phyloP scores from a whole-genome alignment of 2,888 invertebrate genomes.

The Kryphioiulus occultus region DNA sequence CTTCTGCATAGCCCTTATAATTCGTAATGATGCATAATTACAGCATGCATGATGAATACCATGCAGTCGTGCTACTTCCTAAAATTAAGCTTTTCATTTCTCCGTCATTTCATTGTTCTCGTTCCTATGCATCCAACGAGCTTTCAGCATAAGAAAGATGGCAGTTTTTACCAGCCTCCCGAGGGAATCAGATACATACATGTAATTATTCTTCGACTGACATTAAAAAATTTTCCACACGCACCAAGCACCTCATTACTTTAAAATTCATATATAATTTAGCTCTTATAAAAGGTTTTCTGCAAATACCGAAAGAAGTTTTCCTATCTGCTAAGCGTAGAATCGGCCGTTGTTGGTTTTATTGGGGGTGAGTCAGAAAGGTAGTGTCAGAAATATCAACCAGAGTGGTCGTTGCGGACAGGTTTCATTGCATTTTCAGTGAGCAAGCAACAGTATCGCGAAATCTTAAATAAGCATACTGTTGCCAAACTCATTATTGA shows the following conservation, averaged over 20 bases:
- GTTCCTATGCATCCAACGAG: background rate
- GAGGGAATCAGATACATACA: background rate
- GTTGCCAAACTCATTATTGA: too few relatives aligned
- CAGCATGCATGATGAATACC: background rate
- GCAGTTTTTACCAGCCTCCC: background rate
- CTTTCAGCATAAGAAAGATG: background rate
- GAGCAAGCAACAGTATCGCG: too few relatives aligned
- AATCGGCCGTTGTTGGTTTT: background rate
- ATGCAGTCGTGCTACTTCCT: background rate
- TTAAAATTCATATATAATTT: constrained; percentile 10
- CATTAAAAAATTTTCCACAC: background rate
- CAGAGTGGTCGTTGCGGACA: too few relatives aligned
- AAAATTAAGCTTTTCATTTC: background rate
- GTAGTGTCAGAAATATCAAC: too few relatives aligned
- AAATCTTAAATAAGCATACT: too few relatives aligned
- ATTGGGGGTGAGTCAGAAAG: too few relatives aligned
- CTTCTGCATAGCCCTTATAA: background rate
- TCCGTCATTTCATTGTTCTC: background rate
- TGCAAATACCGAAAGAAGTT: background rate
- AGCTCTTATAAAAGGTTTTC: background rate
- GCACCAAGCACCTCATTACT: background rate
- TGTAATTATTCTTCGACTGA: constrained; percentile 1
- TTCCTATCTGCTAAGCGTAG: background rate
- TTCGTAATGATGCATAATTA: background rate
- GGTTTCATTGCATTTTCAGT: too few relatives aligned